Evolutionary conservation across 2,888 invertebrate species (phyloP).

Genomic region (Blomia tropicalis): DNA sequence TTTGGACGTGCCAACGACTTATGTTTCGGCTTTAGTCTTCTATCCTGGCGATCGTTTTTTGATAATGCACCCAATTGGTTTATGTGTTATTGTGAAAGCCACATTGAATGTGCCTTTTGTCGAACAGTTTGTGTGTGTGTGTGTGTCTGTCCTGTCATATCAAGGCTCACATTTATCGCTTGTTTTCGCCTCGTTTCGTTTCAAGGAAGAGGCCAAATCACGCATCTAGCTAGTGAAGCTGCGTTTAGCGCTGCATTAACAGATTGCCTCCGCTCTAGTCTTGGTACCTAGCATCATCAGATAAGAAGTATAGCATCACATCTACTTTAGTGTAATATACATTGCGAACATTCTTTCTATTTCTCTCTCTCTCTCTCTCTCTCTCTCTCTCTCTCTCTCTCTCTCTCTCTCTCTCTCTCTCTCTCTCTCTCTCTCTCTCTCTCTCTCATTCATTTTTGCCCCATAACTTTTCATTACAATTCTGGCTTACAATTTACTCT

Average conservation of each 20-base stretch:
- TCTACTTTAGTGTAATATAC: too few relatives aligned
- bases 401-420: too few relatives aligned
- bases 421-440: too few relatives aligned
- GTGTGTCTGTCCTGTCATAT: slow-evolving; percentile 10
- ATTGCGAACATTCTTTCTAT: too few relatives aligned
- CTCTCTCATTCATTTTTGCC: too few relatives aligned
- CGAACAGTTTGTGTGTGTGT: neutral
- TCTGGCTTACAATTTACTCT: too few relatives aligned
- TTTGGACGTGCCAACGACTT: neutral
- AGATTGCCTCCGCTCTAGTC: neutral
- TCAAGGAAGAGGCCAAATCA: neutral
- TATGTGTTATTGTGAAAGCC: neutral
- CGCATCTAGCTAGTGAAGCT: too few relatives aligned
- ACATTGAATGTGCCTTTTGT: neutral
- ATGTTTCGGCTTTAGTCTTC: slow-evolving; percentile 15
- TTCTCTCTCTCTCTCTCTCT: too few relatives aligned
- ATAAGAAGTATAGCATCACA: too few relatives aligned
- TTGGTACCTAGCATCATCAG: neutral
- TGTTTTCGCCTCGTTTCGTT: slow-evolving; percentile 7
- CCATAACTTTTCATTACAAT: too few relatives aligned
- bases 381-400: too few relatives aligned
- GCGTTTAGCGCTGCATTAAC: slow-evolving; percentile 12
- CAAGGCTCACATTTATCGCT: neutral
- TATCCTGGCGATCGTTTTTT: too few relatives aligned
- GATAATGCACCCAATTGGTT: slow-evolving; percentile 11